Conservation (phyloP, 2,797 vertebrate species). For the Myotis planiceps region DNA sequence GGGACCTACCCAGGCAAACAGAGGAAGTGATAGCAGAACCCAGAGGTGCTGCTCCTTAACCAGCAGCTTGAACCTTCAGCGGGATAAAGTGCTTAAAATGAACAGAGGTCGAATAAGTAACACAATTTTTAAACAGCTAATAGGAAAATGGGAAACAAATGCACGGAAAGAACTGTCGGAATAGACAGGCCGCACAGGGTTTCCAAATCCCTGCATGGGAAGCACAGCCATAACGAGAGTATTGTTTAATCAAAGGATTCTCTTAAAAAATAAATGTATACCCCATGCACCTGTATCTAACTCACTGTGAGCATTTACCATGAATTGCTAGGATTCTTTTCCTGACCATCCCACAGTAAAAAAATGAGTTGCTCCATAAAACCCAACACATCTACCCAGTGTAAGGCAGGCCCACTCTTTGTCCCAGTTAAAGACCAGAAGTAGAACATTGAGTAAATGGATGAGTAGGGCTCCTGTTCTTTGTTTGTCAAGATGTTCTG, state of each 20-base stretch:
- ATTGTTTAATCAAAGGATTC: neutral
- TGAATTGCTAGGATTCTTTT: neutral
- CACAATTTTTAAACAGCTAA: neutral
- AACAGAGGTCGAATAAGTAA: slow-evolving; percentile 15
- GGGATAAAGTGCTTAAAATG: neutral
- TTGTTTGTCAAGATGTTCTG: neutral
- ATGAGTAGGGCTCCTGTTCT: neutral
- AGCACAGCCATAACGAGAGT: neutral
- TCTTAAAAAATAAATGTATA: neutral
- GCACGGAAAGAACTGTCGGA: neutral
- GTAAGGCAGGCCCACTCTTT: neutral
- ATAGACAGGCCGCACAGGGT: neutral
- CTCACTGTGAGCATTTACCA: neutral
- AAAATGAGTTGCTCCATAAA: neutral
- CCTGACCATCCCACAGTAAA: neutral
- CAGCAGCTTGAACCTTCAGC: neutral
- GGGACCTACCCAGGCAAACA: neutral
- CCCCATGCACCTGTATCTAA: neutral
- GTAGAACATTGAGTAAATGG: neutral
- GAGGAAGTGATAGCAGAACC: neutral
- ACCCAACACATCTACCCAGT: neutral
- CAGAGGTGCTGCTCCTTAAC: neutral
- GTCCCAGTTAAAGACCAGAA: neutral
- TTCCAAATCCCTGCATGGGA: neutral
- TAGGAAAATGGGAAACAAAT: slow-evolving; percentile 1